Base-by-base conservation (phyloP, 2,113 vertebrate genomes). In the Ia io region DNA sequence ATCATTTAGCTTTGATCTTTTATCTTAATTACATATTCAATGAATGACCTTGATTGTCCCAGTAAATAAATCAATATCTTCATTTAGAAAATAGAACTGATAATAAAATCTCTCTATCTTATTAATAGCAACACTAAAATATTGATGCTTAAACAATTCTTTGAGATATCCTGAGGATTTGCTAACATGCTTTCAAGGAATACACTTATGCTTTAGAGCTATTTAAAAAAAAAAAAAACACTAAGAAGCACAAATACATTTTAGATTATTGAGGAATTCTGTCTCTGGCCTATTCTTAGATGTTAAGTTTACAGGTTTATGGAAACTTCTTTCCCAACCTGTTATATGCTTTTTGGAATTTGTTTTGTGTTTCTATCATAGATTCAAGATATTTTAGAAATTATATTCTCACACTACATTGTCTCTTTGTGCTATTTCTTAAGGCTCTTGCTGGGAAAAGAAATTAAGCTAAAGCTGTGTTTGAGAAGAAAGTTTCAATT, bases 341-440 rank as follows among this genome's bases (percentile, higher is more conserved):
- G 18, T 35, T 92, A 37, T n/a, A 1, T 44, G 6, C 7, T 91
- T 77, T 77, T 91, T 73, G 61, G 28, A 77, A 71, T 89, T 35
- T 74, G 90, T 90, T 88, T 51, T 59, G 94, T 47, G 10, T 30
- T 95, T 84, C 70, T 95, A 23, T 79, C 63, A 44, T 11, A 79
- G 44, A 86, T 71, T 63, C 61, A 82, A 71, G 79, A 3, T 8
- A 51, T 65, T 32, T 83, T 93, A 13, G 12, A 85, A 37, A 44
- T 95, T 80, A 91, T 82, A 61, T 77, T 91, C 16, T 42, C 51
- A 77, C 5, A 69, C 2, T 17, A 42, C 18, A n/a, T 30, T 44
- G 28, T 9, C 4, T 91, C 44, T 91, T 69, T 83, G 12, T 84
- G 13, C 22, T 80, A 40, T 59, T 88, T 79, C 35, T 49, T 63